Evolutionary conservation across 2,113 vertebrate genomes (phyloP).

Genomic region (Microtus montanus): DNA sequence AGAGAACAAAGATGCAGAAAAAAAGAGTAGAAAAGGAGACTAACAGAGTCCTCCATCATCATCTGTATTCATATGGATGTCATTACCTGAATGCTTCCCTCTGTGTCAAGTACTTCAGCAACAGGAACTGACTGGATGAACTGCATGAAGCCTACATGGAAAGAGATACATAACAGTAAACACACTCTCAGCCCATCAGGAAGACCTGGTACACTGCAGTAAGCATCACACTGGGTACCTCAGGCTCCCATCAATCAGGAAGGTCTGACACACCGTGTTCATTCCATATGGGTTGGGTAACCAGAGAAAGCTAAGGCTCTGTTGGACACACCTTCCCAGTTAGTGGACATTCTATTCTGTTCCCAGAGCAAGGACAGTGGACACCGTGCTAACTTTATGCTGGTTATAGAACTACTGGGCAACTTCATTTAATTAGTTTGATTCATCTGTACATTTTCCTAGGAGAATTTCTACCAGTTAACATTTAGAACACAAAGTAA

Average conservation of each 20-base stretch:
- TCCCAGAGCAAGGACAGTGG: background rate
- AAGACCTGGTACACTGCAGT: background rate
- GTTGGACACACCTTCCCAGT: background rate
- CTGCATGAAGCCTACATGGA: slow-evolving; percentile 95
- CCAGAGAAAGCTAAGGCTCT: background rate
- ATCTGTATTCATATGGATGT: background rate
- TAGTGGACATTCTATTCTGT: background rate
- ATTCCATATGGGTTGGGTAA: background rate
- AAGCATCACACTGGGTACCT: background rate
- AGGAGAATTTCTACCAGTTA: background rate
- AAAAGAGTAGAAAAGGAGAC: background rate
- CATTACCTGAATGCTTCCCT: slow-evolving; percentile 97
- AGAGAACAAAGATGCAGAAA: background rate
- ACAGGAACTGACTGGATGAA: slow-evolving; percentile 99
- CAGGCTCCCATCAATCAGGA: background rate
- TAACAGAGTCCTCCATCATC: background rate
- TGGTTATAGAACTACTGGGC: background rate
- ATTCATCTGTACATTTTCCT: background rate
- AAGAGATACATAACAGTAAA: background rate
- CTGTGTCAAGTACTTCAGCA: slow-evolving; percentile 97
- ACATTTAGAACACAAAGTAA: background rate
- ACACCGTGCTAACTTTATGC: background rate
- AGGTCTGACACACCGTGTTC: background rate
- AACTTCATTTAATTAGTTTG: background rate
- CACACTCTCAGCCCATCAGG: fast-evolving